These are phyloP conservation scores for Hemithea aestivaria DNA, from an alignment of 2,888 invertebrate species.

Conservation along the genomic window DNA sequence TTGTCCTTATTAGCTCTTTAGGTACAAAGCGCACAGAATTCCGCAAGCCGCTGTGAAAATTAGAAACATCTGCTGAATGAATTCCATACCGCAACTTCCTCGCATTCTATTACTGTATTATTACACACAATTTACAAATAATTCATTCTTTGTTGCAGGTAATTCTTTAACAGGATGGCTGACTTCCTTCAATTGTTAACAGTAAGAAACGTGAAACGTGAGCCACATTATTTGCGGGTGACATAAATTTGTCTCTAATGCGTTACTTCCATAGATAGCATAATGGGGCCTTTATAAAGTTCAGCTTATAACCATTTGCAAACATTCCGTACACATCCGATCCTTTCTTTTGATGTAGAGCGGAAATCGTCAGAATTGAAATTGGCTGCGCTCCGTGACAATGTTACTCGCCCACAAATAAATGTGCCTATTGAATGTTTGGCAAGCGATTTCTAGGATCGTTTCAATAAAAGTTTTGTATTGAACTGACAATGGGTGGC, in stretches of 20 bases:
- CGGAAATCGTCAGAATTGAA: conserved; percentile 70
- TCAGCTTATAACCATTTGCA: conserved; percentile 48
- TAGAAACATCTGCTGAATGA: conserved; percentile 12
- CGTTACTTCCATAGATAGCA: conserved; percentile 26
- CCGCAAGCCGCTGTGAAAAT: conserved; percentile 7
- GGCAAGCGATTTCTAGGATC: conserved; percentile 66
- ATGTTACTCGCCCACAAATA: conserved; percentile 65
- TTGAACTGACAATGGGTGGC: conserved; percentile 69
- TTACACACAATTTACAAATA: conserved; percentile 33
- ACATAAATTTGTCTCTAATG: conserved; percentile 60
- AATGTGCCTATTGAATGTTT: conserved; percentile 57
- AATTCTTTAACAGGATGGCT: conserved; percentile 50
- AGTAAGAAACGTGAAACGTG: conserved; percentile 36
- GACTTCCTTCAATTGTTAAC: conserved; percentile 46
- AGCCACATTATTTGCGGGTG: conserved; percentile 40
- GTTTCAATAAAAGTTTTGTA: conserved; percentile 78
- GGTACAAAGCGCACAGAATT: no score
- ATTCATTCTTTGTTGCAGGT: conserved; percentile 59
- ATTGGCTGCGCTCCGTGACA: conserved; percentile 58
- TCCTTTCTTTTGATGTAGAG: conserved; percentile 56
- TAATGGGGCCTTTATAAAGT: conserved; percentile 39
- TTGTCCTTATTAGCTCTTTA: no score
- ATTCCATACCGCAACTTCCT: conserved; percentile 17
- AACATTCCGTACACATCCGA: conserved; percentile 52
- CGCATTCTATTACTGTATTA: conserved; percentile 19